Evolutionary conservation across 2,797 vertebrate genomes (phyloP), one percentile per base, ranked within the genome.

Genomic region (Micropoecilia bifurca): DNA sequence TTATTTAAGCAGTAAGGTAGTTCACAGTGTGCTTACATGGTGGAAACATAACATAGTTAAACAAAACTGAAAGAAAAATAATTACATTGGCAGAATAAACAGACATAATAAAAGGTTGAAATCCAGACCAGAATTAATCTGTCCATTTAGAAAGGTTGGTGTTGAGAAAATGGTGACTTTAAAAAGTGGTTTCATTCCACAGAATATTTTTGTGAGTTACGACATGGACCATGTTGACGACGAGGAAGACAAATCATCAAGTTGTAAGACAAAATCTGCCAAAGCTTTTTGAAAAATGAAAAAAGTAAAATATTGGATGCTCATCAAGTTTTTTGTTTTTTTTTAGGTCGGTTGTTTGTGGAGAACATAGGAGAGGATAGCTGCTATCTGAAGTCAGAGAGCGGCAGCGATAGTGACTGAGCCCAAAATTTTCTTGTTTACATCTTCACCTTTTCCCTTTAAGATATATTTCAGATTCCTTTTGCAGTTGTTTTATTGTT

Each of bases 181-280:
- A 20, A 1, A 13, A 28, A 0, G 0, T 66, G 8, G 6, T 25
- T 3, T 22, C 50, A 80, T 6, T 66, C 50, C 9, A 36, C 0
- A 96, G 95, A 96, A 92, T 77, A 87, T 92, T 41, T 95, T 96
- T 75, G 94, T 96, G 46, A 94, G 87, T 39, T 95, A 93, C 4
- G 91, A 96, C 83, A 90, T 92, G 85, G 93, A 95, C 5, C 92
- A 91, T 80, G 63, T 94, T 63, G 92, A 93, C 4, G 92, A 93
- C 2, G 84, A 95, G 0, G 89, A 91, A 22, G 87, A 86, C 13
- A 0, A 1, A 43, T 43, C 7, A 16, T 46, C 69, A 13, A n/a
- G 86, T 0, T 76, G 91, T 90, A 33, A 83, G 79, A 74, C 30
- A 22, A 39, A 9, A 20, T 20, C 6, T 0, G 2, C 7, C 61